Base-by-base conservation (phyloP, 2,888 invertebrate genomes). In the Steinernema scapterisci region DNA sequence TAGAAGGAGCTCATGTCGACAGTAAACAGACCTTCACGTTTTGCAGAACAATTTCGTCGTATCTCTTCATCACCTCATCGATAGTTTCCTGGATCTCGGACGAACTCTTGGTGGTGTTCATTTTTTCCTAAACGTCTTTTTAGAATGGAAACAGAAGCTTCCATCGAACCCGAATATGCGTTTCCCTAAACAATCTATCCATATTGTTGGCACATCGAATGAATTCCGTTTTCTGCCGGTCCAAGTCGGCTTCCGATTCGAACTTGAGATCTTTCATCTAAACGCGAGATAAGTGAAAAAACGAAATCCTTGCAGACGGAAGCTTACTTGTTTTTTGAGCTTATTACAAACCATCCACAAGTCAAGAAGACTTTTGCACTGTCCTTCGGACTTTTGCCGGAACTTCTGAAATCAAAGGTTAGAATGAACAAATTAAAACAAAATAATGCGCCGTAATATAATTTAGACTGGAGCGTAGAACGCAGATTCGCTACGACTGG, bases 1-100 rank as follows among this genome's bases (percentile, higher is more conserved):
- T 6, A 13, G 6, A 7, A 5, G 3, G 19, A 3, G 19, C 48
- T 13, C 48, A 7, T n/a, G 6, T 48, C 48, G 13, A 13, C 48
- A 7, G 13, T 9, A 48, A 16, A 48, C 16, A 48, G 13, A 63
- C 63, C 63, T 63, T 21, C 11, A 63, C 63, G 19, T 63, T 63
- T 46, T 51, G 72, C 43, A 52, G 51, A 23, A 74, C 48, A 11
- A 71, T 71, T 7, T 74, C 74, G 48, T 74, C 74, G 46, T 74
- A 74, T 25, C 45, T 70, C 70, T 70, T 63, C 74, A 74, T 71
- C 0, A 74, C 71, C 25, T 74, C 74, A n/a, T 74, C 74, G n/a
- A 74, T 23, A 5, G 74, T 51, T n/a, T 23, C 43, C 23, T 74
- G 71, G n/a, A 71, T 70, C 21, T 74, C 74, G 11, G 46, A 51